A percentile compares a stretch with the other conserved stretches of the same genome.
phyloP scores from a whole-genome alignment of 2,888 invertebrate species.

The Andrena minutula region DNA sequence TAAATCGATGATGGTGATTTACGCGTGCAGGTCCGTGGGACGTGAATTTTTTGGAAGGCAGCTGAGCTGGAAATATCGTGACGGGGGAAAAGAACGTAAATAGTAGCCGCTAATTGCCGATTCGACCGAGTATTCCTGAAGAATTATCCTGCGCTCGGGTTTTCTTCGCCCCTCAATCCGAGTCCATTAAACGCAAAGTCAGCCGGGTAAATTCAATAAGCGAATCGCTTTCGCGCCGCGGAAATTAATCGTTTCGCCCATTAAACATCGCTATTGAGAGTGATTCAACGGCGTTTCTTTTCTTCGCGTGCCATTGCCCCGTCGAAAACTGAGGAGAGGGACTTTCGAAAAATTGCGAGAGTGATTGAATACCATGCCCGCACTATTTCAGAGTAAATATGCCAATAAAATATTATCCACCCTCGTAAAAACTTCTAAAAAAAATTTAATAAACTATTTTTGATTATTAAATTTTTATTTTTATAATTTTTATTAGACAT shows the following conservation, averaged over 20 bases:
- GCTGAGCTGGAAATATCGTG: neutral
- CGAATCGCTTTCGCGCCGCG: constrained; percentile 55
- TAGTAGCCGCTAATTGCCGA: constrained; percentile 50
- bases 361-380: constrained; percentile 5
- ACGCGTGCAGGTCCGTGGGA: neutral
- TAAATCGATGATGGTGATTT: too few relatives aligned
- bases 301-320: constrained; percentile 32
- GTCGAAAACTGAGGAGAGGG: neutral
- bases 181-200: constrained; percentile 57
- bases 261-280: constrained; percentile 57
- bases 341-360: constrained; percentile 21
- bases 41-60: constrained; percentile 14
- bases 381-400: neutral
- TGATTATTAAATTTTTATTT: too few relatives aligned
- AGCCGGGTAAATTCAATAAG: constrained; percentile 58
- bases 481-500: too few relatives aligned
- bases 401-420: too few relatives aligned
- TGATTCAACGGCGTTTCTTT: constrained; percentile 55
- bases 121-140: constrained; percentile 51
- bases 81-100: constrained; percentile 30
- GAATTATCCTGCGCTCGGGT: constrained; percentile 46
- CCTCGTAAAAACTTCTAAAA: too few relatives aligned
- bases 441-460: too few relatives aligned
- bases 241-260: constrained; percentile 62
- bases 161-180: constrained; percentile 43